A percentile compares a stretch with the other conserved stretches of the same genome.
phyloP scores from a whole-genome alignment of 2,113 vertebrate species.

The Python bivittatus region DNA sequence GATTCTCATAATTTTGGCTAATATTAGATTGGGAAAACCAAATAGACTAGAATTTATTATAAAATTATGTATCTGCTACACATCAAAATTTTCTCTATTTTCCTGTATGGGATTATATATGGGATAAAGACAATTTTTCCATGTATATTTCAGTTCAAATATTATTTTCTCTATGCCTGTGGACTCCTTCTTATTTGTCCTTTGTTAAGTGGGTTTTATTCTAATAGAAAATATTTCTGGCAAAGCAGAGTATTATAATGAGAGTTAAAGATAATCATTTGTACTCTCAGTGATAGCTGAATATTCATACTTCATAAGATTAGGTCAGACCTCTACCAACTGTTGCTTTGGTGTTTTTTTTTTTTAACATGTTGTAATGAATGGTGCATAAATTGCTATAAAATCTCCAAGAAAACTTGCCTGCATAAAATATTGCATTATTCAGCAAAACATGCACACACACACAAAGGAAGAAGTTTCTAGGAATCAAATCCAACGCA shows the following conservation, averaged over 20 bases:
- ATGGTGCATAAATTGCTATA: neutral
- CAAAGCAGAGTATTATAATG: conserved; percentile 4
- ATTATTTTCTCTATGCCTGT: neutral
- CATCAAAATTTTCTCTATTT: neutral
- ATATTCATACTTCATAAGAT: conserved; percentile 3
- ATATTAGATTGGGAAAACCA: neutral
- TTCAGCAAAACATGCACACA: neutral
- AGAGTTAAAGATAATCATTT: conserved; percentile 2
- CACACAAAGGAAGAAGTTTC: neutral
- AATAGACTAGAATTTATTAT: neutral
- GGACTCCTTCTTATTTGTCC: neutral
- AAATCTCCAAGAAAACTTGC: neutral
- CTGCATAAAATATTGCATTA: neutral
- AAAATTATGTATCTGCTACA: neutral
- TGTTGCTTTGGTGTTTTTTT: neutral
- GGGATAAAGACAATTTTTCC: neutral
- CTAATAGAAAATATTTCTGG: conserved; percentile 13
- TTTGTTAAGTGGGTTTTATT: conserved; percentile 36
- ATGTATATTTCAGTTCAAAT: neutral
- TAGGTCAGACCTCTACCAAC: conserved; percentile 22
- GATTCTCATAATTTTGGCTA: neutral
- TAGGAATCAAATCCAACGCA: neutral
- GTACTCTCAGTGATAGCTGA: neutral
- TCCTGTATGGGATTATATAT: neutral
- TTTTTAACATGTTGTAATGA: neutral